These are phyloP conservation scores for Arenaria interpres DNA, from an alignment of 2,113 vertebrate genomes.

Conservation along the genomic window DNA sequence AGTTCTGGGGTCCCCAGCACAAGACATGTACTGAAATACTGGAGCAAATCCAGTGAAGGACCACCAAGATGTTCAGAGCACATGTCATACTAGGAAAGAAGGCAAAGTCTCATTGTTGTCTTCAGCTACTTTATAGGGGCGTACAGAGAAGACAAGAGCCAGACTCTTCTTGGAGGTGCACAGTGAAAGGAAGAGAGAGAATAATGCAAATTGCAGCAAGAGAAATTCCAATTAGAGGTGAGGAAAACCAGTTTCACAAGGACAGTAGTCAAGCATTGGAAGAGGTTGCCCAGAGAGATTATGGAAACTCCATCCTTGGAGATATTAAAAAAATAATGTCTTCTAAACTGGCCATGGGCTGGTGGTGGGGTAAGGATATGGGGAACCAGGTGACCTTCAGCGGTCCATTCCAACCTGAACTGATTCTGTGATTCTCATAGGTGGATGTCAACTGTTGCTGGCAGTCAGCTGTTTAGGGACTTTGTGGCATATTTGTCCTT, in stretches of 20 bases:
- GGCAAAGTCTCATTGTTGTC: neutral
- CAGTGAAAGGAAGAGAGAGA: neutral
- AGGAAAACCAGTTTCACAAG: slow-evolving; percentile 34
- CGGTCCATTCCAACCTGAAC: neutral
- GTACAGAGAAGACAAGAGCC: neutral
- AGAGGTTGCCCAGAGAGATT: neutral
- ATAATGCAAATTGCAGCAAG: neutral
- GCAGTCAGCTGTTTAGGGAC: neutral
- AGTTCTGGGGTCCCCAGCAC: neutral
- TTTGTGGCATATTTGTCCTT: neutral
- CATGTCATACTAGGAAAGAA: neutral
- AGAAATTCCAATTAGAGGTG: slow-evolving; percentile 6
- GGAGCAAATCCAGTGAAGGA: neutral
- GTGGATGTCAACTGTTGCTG: neutral
- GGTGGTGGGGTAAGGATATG: neutral
- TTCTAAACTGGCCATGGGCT: neutral
- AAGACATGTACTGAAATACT: neutral
- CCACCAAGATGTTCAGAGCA: neutral
- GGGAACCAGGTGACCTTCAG: neutral
- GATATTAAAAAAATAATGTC: neutral
- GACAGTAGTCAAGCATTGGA: neutral
- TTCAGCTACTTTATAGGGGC: neutral
- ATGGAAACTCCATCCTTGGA: neutral
- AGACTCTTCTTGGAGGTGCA: neutral
- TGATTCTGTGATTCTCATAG: neutral